Evolutionary conservation across 2,888 invertebrate genomes (phyloP).

Genomic region (Vanessa cardui): DNA sequence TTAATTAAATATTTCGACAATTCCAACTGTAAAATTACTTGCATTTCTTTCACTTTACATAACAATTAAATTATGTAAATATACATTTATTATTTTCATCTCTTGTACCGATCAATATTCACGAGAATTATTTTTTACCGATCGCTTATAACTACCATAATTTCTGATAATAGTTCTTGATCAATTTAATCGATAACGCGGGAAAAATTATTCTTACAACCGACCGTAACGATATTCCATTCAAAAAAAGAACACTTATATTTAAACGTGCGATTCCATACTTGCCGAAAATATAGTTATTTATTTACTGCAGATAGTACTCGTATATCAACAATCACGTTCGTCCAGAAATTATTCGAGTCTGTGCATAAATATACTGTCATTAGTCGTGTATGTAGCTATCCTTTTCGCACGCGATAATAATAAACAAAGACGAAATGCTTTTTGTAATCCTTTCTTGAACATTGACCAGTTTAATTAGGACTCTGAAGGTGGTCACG

Average conservation of each 20-base stretch:
- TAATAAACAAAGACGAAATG: constrained; percentile 69
- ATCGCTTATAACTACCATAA: background rate
- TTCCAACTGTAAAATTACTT: no score
- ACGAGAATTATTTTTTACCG: background rate
- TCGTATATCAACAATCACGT: constrained; percentile 42
- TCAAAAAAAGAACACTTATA: background rate
- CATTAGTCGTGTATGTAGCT: constrained; percentile 47
- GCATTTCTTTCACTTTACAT: background rate
- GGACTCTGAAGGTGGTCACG: constrained; percentile 41
- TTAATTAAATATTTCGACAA: no score
- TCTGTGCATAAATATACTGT: constrained; percentile 51
- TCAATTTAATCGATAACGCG: constrained; percentile 6
- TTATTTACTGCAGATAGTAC: constrained; percentile 32
- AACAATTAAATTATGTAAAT: background rate
- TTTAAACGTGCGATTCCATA: background rate
- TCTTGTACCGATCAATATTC: background rate
- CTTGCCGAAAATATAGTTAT: constrained; percentile 12
- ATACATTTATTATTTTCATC: background rate
- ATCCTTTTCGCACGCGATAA: constrained; percentile 58
- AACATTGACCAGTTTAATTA: constrained; percentile 45
- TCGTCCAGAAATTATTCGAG: constrained; percentile 46
- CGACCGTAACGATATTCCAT: constrained; percentile 22
- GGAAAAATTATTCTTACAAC: constrained; percentile 21
- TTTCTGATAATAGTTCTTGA: background rate
- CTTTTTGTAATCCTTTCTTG: constrained; percentile 52